Conservation (phyloP, 1,140 invertebrate genomes). For the Cylas formicarius region DNA sequence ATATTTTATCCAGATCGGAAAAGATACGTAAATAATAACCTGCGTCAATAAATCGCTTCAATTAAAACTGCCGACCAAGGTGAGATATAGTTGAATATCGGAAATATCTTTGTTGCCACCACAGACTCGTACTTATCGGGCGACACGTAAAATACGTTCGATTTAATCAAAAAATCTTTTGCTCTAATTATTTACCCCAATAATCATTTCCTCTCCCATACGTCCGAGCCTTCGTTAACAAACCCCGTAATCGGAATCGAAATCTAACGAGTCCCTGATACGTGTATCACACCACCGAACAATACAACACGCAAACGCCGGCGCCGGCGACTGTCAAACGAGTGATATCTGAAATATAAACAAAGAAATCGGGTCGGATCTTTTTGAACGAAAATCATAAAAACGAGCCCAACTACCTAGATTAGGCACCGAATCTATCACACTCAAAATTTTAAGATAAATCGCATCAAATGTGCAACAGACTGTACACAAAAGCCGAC, state of each 20-base stretch:
- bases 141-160: too few relatives aligned
- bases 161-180: too few relatives aligned
- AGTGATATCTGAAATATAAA: constrained; percentile 20
- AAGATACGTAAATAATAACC: too few relatives aligned
- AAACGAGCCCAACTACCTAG: constrained; percentile 16
- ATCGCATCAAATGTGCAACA: constrained; percentile 20
- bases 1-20: too few relatives aligned
- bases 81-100: too few relatives aligned
- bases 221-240: too few relatives aligned
- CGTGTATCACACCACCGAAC: constrained; percentile 25
- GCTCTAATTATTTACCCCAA: too few relatives aligned
- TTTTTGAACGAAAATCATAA: constrained; percentile 15
- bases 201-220: too few relatives aligned
- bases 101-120: too few relatives aligned
- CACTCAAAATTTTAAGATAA: constrained; percentile 25
- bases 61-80: too few relatives aligned
- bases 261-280: constrained; percentile 19
- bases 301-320: constrained; percentile 21
- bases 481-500: constrained; percentile 17
- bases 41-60: too few relatives aligned
- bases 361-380: constrained; percentile 23
- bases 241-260: constrained; percentile 14
- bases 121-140: too few relatives aligned
- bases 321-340: constrained; percentile 19
- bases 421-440: constrained; percentile 24